Base-by-base conservation (phyloP, 2,888 invertebrate species). In the Tetropium fuscum region DNA sequence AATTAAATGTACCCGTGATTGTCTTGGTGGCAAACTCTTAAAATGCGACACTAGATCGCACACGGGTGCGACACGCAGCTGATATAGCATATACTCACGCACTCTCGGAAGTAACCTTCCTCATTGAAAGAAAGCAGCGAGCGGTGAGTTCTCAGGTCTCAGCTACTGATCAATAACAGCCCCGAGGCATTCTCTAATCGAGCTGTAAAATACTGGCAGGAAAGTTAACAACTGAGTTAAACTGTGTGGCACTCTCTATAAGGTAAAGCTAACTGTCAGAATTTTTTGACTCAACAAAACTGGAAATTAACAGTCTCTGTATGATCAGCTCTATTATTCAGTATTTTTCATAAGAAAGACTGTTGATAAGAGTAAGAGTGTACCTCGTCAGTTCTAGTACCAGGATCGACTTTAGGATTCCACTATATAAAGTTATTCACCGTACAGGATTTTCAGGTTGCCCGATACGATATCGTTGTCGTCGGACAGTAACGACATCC, bases 211-310 rank as follows among this genome's bases (percentile, higher is more conserved):
- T 63, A 58, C 51, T 53, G 58, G 51, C 51, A 40, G 62, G 58
- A 56, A 62, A 62, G 62, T 58, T 62, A 62, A 62, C 62, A 56
- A 62, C 56, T 63, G 63, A 56, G 59, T 56, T 59, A 63, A 53
- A 59, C 45, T 56, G 56, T 44, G 36, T 53, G 53, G 58, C 38
- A 38, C 34, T n/a, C n/a, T n/a, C n/a, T n/a, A n/a, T n/a, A n/a
- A n/a, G n/a, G n/a, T n/a, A n/a, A n/a, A n/a, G n/a, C n/a, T n/a
- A n/a, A n/a, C n/a, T n/a, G n/a, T n/a, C n/a, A n/a, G n/a, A n/a
- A n/a, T n/a, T n/a, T n/a, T n/a, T n/a, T n/a, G n/a, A n/a, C n/a
- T n/a, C n/a, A n/a, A n/a, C n/a, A n/a, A n/a, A n/a, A n/a, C n/a
- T n/a, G n/a, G n/a, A n/a, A n/a, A n/a, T n/a, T n/a, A n/a, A n/a